A percentile compares a stretch with the other conserved stretches of the same genome.
Conservation (phyloP, 2,797 vertebrate genomes). For the Semaprochilodus insignis region DNA sequence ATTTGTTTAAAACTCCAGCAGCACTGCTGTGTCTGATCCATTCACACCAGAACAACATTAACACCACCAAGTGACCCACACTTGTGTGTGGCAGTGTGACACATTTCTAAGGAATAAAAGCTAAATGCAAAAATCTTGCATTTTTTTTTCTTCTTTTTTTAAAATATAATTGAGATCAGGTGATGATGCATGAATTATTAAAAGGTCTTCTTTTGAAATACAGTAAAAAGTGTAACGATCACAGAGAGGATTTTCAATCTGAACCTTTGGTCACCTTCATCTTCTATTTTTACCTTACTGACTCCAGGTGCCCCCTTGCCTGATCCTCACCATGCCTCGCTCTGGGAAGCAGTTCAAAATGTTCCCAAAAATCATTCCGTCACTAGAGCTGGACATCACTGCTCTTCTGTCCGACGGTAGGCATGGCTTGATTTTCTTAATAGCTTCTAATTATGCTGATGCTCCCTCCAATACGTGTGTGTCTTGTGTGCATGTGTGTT, state of each 20-base stretch:
- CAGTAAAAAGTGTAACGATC: too few species aligned
- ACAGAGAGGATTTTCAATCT: background rate
- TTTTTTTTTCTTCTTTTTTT: too few species aligned
- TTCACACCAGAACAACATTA: too few species aligned
- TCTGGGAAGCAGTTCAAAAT: slow-evolving; percentile 94
- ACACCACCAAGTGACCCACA: too few species aligned
- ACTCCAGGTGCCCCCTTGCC: slow-evolving; percentile 86
- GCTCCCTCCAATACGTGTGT: background rate
- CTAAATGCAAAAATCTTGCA: too few species aligned
- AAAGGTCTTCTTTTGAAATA: too few species aligned
- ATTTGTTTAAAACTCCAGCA: too few species aligned
- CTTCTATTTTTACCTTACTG: slow-evolving; percentile 1
- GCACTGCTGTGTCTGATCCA: too few species aligned
- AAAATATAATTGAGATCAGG: too few species aligned
- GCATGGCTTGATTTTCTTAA: background rate
- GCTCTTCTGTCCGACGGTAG: slow-evolving; percentile 86
- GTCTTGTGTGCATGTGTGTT: slow-evolving; percentile 38
- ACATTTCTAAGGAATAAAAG: too few species aligned
- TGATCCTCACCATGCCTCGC: slow-evolving; percentile 93
- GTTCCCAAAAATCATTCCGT: slow-evolving; percentile 92
- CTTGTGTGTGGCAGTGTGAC: too few species aligned
- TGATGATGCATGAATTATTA: too few species aligned
- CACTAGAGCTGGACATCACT: slow-evolving; percentile 88
- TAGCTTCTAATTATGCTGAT: background rate
- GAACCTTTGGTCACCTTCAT: background rate